Conservation (phyloP, 2,888 invertebrate genomes). For the Theretra japonica region DNA sequence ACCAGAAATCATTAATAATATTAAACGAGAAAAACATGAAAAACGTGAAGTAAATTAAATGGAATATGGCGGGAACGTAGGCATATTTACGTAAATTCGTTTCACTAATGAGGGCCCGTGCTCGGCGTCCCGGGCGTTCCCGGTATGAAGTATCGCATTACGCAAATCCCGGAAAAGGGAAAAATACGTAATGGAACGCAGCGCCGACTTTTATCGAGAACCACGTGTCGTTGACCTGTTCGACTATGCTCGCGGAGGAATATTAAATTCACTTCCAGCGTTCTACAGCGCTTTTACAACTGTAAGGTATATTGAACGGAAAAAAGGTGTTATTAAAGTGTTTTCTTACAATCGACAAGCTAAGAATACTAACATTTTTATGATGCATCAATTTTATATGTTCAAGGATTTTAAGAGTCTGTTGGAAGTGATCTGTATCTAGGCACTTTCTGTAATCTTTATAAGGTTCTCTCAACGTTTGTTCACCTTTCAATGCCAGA, state of each 20-base stretch:
- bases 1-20: not conserved
- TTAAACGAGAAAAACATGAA: not conserved
- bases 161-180: constrained; percentile 27
- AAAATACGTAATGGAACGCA: constrained; percentile 24
- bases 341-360: not conserved
- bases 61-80: constrained; percentile 15
- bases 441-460: too few species aligned
- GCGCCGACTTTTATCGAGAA: not conserved
- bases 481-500: not conserved
- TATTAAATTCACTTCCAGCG: constrained; percentile 12
- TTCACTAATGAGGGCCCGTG: constrained; percentile 27
- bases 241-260: not conserved
- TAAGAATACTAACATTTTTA: not conserved
- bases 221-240: constrained; percentile 15
- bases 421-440: too few species aligned
- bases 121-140: constrained; percentile 7
- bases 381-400: not conserved
- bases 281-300: not conserved
- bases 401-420: too few species aligned
- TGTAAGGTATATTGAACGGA: not conserved
- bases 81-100: constrained; percentile 24
- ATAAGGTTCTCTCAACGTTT: too few species aligned
- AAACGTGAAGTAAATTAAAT: constrained; percentile 10
- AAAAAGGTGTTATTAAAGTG: not conserved
- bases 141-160: constrained; percentile 26